phyloP scores from a whole-genome alignment of 2,888 invertebrate species.

The Nomada ferruginata region DNA sequence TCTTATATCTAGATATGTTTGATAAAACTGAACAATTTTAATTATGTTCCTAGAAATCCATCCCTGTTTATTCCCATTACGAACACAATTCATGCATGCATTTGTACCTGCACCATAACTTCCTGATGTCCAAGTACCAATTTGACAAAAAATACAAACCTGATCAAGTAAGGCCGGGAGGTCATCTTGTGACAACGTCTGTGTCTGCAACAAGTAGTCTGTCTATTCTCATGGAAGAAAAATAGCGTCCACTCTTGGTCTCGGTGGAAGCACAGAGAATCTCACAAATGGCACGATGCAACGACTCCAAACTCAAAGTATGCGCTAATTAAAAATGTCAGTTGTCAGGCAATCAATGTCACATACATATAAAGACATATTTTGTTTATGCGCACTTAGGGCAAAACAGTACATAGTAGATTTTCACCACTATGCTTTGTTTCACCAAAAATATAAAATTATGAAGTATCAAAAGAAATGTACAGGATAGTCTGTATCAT shows the following conservation, averaged over 20 bases:
- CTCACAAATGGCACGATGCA: constrained; percentile 75
- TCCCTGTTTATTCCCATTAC: constrained; percentile 51
- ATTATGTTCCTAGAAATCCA: constrained; percentile 62
- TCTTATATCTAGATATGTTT: constrained; percentile 46
- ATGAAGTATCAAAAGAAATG: constrained; percentile 31
- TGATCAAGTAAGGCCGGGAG: constrained; percentile 58
- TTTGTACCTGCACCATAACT: constrained; percentile 67
- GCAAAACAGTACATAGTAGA: constrained; percentile 69
- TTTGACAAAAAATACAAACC: constrained; percentile 57
- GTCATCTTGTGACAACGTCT: constrained; percentile 67
- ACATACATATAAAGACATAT: constrained; percentile 74
- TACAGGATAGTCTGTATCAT: constrained; percentile 54
- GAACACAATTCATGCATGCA: constrained; percentile 67
- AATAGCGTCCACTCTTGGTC: constrained; percentile 71
- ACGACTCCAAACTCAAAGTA: constrained; percentile 79
- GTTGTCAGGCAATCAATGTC: constrained; percentile 78
- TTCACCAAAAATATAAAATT: constrained; percentile 59
- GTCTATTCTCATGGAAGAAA: constrained; percentile 67
- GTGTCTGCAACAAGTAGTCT: constrained; percentile 66
- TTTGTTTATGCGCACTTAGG: constrained; percentile 75
- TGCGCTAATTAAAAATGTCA: constrained; percentile 81
- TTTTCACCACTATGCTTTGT: constrained; percentile 69
- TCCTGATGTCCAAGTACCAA: constrained; percentile 61
- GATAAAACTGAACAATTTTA: constrained; percentile 52
- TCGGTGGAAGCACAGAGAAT: constrained; percentile 75